A percentile compares a stretch with the other conserved stretches of the same genome.
Evolutionary conservation across 1,140 invertebrate species (phyloP).

Genomic region (Neotoxoptera formosana): DNA sequence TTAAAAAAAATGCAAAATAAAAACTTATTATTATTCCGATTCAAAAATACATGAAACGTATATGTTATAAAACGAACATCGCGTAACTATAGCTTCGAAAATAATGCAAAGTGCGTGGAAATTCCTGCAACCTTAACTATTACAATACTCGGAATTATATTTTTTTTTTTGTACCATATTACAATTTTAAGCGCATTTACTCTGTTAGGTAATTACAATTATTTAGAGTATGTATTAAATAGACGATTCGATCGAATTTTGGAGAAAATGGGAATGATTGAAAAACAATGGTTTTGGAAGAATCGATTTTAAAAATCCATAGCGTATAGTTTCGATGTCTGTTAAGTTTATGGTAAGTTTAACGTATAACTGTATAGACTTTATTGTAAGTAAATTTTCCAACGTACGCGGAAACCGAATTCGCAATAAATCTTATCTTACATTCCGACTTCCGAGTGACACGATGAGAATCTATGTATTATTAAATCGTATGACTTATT

Average conservation of each 20-base stretch:
- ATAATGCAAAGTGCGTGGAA: no score
- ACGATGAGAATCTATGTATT: background rate
- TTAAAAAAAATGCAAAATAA: no score
- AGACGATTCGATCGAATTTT: background rate
- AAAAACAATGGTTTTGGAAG: background rate
- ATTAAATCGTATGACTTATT: background rate
- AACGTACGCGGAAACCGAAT: background rate
- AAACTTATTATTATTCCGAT: no score
- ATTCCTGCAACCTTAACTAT: background rate
- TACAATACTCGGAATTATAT: background rate
- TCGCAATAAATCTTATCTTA: background rate
- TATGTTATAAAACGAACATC: no score
- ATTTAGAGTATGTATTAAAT: no score
- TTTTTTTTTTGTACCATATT: background rate
- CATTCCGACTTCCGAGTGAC: background rate
- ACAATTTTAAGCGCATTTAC: no score
- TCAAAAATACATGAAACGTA: no score
- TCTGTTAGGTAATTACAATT: no score
- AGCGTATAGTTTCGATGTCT: no score
- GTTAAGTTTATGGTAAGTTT: background rate
- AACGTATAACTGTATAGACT: background rate
- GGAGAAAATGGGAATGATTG: no score
- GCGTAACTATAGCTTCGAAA: no score
- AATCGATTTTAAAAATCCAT: background rate
- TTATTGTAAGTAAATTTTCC: background rate